Evolutionary conservation across 2,113 vertebrate species (phyloP).

Genomic region (Hucho hucho): DNA sequence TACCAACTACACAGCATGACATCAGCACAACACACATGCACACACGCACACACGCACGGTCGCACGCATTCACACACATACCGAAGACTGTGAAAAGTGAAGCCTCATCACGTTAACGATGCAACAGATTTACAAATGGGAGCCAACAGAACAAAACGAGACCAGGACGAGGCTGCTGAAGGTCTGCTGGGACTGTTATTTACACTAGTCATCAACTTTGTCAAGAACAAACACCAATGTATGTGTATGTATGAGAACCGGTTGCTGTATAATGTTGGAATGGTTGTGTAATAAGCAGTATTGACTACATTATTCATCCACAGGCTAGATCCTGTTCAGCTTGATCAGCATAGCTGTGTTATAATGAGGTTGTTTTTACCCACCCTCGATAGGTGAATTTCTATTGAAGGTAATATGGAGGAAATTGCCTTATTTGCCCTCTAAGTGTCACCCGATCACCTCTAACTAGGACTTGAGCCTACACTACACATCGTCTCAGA

Average conservation of each 20-base stretch:
- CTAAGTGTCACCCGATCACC: too few species aligned
- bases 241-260: too few species aligned
- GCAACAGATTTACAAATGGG: conserved; percentile 31
- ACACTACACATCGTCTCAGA: too few species aligned
- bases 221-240: conserved; percentile 20
- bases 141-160: conserved; percentile 35
- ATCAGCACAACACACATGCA: conserved; percentile 22
- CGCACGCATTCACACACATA: conserved; percentile 1
- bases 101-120: conserved; percentile 44
- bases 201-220: conserved; percentile 41
- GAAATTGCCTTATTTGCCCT: not conserved
- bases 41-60: conserved; percentile 6
- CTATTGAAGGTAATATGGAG: not conserved
- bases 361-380: conserved; percentile 36
- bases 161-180: not conserved
- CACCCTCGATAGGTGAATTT: not conserved
- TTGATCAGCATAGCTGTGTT: conserved; percentile 38
- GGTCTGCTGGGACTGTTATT: conserved; percentile 43
- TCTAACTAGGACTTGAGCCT: too few species aligned
- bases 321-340: conserved; percentile 2
- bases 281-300: not conserved
- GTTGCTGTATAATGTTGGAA: not conserved
- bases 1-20: conserved; percentile 29
- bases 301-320: conserved; percentile 20
- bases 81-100: conserved; percentile 21